Percentiles rank a stretch among this genome's conserved stretches.
Conservation (phyloP, 2,797 vertebrate species). For the Triplophysa bombifrons region DNA sequence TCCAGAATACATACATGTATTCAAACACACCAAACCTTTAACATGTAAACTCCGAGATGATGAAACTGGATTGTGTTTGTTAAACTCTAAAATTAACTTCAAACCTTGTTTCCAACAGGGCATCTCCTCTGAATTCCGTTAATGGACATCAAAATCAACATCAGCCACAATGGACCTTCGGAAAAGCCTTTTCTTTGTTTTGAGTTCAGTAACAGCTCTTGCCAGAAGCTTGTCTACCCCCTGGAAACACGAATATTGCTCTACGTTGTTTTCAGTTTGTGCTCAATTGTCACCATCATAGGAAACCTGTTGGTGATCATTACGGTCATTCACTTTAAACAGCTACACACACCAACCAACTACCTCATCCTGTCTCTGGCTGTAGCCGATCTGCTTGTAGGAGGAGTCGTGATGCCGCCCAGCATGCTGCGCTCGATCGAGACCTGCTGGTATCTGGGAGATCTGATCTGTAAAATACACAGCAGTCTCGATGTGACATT, state of each 20-base stretch:
- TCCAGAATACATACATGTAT: no score
- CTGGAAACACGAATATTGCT: conserved; percentile 41
- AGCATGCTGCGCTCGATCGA: conserved; percentile 72
- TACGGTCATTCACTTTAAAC: conserved; percentile 55
- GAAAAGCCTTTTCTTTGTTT: conserved; percentile 49
- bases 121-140: not conserved
- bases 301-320: conserved; percentile 59
- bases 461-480: conserved; percentile 64
- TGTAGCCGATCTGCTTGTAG: conserved; percentile 54
- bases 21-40: no score
- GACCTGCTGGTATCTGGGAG: conserved; percentile 64
- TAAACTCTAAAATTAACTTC: no score
- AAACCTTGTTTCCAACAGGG: not conserved
- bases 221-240: conserved; percentile 55
- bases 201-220: conserved; percentile 65
- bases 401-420: conserved; percentile 58
- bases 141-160: conserved; percentile 19
- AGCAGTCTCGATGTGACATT: conserved; percentile 70
- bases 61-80: no score
- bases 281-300: conserved; percentile 48
- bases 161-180: conserved; percentile 15
- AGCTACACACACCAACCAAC: conserved; percentile 55
- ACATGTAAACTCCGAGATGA: no score
- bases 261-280: conserved; percentile 44
- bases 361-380: conserved; percentile 51